Base-by-base conservation (phyloP, 2,113 vertebrate genomes). In the Eleginops maclovinus region DNA sequence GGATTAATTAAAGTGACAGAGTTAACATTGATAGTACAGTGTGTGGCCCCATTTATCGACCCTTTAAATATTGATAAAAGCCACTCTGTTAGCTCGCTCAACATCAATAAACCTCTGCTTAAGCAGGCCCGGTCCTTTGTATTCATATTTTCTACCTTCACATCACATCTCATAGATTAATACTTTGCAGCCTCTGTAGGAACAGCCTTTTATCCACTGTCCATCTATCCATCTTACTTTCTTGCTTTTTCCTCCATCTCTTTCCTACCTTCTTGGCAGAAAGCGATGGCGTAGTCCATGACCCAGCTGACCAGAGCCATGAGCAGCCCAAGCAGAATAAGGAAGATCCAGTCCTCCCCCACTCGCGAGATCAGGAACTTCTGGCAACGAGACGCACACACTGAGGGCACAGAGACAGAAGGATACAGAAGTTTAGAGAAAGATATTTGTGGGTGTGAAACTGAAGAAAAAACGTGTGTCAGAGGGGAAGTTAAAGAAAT, bases 261-360 rank as follows among this genome's bases (percentile, higher is more conserved):
- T 82, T 72, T 77, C 84, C 66, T 92, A 99, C 98, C 98, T 96
- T 99, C 97, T 85, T 99, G 95, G 84, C 98, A 99, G 50, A 96
- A 97, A 49, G 98, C 97, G 0, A 99, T 99, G 87, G 98, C 95
- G 1, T 98, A 99, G 93, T 99, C 98, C 97, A 99, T 98, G 89
- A 96, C 97, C 98, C 98, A 99, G 94, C 98, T 99, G 90, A 99
- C 97, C 91, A 99, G 83, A 0, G 98, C 98, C 98, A 99, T 99
- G 83, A 99, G 84, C 72, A 99, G 93, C 11, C 98, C 98, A 90
- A 99, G 92, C 43, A 99, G 95, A 86, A 99, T 97, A 84, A 99
- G 97, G 91, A 99, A 99, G 91, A 99, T 97, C 98, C 98, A 99
- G 92, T 99, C 98, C 93, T 99, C 98, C 0, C 98, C 98, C 75